Evolutionary conservation across 2,113 vertebrate species (phyloP).

Genomic region (Ictalurus punctatus): DNA sequence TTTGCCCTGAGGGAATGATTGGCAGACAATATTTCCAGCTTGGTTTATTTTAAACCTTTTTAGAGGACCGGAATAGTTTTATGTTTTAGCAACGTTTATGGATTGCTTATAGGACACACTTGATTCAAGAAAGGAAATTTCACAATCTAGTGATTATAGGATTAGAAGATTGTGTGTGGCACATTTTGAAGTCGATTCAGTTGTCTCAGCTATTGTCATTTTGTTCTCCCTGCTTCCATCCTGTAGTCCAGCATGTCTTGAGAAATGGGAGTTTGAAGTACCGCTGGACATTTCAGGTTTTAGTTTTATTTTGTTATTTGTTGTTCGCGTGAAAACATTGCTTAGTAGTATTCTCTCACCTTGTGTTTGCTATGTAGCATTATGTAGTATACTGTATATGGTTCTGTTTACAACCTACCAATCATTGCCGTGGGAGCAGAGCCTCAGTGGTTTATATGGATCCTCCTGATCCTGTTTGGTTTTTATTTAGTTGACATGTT

Average conservation of each 20-base stretch:
- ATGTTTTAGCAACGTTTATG: not conserved
- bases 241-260: not conserved
- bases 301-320: not conserved
- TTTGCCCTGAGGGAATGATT: not conserved
- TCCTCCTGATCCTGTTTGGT: not conserved
- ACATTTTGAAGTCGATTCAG: not conserved
- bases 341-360: not conserved
- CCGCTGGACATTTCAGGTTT: not conserved
- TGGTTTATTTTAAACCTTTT: not conserved
- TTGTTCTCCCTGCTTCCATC: not conserved
- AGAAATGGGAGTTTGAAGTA: not conserved
- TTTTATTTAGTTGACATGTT: not conserved
- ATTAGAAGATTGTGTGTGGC: not conserved
- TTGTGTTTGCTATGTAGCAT: not conserved
- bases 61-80: not conserved
- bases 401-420: not conserved
- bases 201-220: not conserved
- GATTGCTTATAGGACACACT: not conserved
- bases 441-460: not conserved
- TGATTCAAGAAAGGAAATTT: not conserved
- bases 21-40: not conserved
- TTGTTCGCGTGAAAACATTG: not conserved
- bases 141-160: not conserved
- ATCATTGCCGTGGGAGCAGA: not conserved
- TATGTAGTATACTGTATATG: not conserved